A percentile compares a stretch with the other conserved stretches of the same genome.
phyloP scores from a whole-genome alignment of 2,888 invertebrate genomes.

The Lasius fuliginosus region DNA sequence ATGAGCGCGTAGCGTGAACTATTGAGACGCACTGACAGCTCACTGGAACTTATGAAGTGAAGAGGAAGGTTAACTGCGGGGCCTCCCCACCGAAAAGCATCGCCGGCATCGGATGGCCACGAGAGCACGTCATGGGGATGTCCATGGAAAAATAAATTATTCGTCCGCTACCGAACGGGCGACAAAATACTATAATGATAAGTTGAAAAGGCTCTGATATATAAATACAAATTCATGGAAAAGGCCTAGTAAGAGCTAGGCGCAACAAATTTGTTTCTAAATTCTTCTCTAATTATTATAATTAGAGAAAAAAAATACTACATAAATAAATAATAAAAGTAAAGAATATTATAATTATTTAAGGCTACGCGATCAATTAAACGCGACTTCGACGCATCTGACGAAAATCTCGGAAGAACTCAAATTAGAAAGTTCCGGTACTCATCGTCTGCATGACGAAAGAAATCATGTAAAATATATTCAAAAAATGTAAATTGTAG shows the following conservation, averaged over 20 bases:
- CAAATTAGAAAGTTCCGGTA: neutral
- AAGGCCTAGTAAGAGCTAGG: too few relatives aligned
- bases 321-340: too few relatives aligned
- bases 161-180: constrained; percentile 73
- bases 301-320: too few relatives aligned
- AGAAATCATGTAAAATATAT: neutral
- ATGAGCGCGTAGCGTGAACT: neutral
- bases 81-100: constrained; percentile 79
- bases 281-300: too few relatives aligned
- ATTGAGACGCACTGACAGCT: constrained; percentile 71
- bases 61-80: constrained; percentile 78
- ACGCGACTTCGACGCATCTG: constrained; percentile 4
- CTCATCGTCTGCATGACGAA: neutral
- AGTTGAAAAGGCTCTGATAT: too few relatives aligned
- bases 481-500: neutral
- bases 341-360: constrained; percentile 20
- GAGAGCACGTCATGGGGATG: constrained; percentile 83
- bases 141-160: constrained; percentile 83
- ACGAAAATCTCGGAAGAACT: neutral
- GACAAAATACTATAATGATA: constrained; percentile 71
- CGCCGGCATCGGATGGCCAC: constrained; percentile 82
- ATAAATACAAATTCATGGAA: too few relatives aligned
- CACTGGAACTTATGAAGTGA: constrained; percentile 67
- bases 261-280: too few relatives aligned
- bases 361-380: constrained; percentile 61